These are phyloP conservation scores for Orthosia cruda DNA, from an alignment of 2,888 invertebrate genomes.

Conservation along the genomic window DNA sequence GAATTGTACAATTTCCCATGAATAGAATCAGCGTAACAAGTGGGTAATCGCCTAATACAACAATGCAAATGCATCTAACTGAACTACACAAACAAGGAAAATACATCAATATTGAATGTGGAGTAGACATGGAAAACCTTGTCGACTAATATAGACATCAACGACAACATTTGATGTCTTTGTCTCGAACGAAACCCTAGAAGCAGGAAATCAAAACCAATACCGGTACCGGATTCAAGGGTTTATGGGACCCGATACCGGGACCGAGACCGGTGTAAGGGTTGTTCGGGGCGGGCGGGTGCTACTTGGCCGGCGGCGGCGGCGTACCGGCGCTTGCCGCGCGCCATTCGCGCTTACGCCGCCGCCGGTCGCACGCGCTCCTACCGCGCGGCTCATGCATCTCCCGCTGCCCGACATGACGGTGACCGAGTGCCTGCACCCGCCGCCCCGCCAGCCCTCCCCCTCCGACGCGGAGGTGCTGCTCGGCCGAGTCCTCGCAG, in stretches of 20 bases:
- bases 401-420: slow-evolving; percentile 84
- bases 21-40: slow-evolving; percentile 5
- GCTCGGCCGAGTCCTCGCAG: slow-evolving; percentile 89
- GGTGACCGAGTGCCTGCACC: slow-evolving; percentile 87
- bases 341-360: slow-evolving; percentile 90
- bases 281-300: slow-evolving; percentile 80
- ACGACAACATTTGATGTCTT: slow-evolving; percentile 3
- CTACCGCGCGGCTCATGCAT: slow-evolving; percentile 86
- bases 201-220: slow-evolving; percentile 1
- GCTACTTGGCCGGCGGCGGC: slow-evolving; percentile 81
- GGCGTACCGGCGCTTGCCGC: slow-evolving; percentile 82
- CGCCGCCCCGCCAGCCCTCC: slow-evolving; percentile 72
- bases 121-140: slow-evolving; percentile 9
- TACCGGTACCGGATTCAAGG: slow-evolving; percentile 63
- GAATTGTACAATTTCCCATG: neutral
- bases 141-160: neutral
- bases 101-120: slow-evolving; percentile 7
- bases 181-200: neutral
- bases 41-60: neutral
- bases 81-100: neutral
- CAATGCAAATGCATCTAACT: slow-evolving; percentile 13
- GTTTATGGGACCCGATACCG: slow-evolving; percentile 36
- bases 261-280: slow-evolving; percentile 64
- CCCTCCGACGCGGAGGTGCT: slow-evolving; percentile 86
- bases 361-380: slow-evolving; percentile 90